These are phyloP conservation scores for Eretmocerus hayati DNA, from an alignment of 2,888 invertebrate genomes.

Conservation along the genomic window DNA sequence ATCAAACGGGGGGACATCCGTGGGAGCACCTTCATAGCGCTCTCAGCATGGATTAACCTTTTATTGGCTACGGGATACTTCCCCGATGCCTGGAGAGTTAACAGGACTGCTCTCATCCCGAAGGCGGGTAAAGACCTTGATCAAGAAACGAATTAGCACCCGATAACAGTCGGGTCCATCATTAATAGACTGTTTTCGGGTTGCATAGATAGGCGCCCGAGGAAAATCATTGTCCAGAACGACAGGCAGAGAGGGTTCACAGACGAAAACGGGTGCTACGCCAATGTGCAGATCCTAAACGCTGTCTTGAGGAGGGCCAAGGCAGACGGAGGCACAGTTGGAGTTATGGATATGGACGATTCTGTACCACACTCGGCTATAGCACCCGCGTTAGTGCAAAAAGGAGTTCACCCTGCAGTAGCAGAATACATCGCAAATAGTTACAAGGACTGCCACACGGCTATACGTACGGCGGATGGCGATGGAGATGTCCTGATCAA, in stretches of 20 bases:
- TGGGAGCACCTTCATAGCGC: background rate
- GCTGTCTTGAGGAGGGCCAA: conserved; percentile 13
- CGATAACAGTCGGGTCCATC: background rate
- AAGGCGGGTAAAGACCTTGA: background rate
- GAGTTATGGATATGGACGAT: conserved; percentile 18
- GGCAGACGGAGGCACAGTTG: background rate
- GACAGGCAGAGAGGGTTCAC: background rate
- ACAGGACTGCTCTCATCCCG: background rate
- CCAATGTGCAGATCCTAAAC: conserved; percentile 4
- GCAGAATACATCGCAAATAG: background rate
- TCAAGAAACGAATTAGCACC: background rate
- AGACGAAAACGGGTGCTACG: background rate
- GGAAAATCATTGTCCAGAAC: background rate
- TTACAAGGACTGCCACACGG: conserved; percentile 1
- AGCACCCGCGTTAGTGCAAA: background rate
- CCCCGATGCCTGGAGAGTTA: background rate
- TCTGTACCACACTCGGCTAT: conserved; percentile 11
- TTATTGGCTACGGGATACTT: background rate
- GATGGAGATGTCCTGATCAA: background rate
- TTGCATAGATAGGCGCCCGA: background rate
- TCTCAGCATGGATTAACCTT: background rate
- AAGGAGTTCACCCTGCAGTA: background rate
- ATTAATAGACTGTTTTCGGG: background rate
- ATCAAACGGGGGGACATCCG: background rate
- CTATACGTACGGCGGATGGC: conserved; percentile 21